Conservation (phyloP, 2,888 invertebrate genomes). For the Cecidostiba fungosa region DNA sequence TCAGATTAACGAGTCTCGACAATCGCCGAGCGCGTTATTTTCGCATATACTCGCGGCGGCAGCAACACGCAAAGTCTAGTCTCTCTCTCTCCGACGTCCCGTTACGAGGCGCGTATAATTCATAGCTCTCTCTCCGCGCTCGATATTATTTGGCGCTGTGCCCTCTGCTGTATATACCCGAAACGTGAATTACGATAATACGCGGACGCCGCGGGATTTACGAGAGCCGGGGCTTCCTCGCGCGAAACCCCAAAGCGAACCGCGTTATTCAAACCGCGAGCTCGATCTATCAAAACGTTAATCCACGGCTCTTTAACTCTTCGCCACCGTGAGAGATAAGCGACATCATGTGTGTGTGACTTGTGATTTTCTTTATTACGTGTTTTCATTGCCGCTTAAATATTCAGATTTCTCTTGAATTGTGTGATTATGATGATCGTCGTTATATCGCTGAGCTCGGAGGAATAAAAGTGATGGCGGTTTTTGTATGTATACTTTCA, state of each 20-base stretch:
- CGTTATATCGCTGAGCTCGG: background rate
- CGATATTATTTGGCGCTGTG: conserved; percentile 65
- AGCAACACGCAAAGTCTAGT: conserved; percentile 11
- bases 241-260: conserved; percentile 11
- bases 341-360: background rate
- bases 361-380: background rate
- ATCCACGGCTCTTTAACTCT: conserved; percentile 54
- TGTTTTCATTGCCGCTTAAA: background rate
- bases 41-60: conserved; percentile 6
- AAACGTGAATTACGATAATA: conserved; percentile 66
- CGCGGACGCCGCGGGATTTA: conserved; percentile 64
- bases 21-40: conserved; percentile 54
- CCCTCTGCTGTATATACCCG: conserved; percentile 42
- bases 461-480: background rate
- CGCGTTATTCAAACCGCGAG: conserved; percentile 49
- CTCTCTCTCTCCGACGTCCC: conserved; percentile 34
- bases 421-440: background rate
- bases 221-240: conserved; percentile 48
- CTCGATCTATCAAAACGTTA: conserved; percentile 56
- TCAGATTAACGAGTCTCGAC: conserved; percentile 54
- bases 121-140: conserved; percentile 43
- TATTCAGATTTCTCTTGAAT: background rate
- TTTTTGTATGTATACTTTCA: background rate
- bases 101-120: conserved; percentile 54
- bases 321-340: conserved; percentile 5